A percentile compares a stretch with the other conserved stretches of the same genome.
These are phyloP conservation scores for Poeciliopsis infans DNA, from an alignment of 2,797 vertebrate species.

Conservation along the genomic window DNA sequence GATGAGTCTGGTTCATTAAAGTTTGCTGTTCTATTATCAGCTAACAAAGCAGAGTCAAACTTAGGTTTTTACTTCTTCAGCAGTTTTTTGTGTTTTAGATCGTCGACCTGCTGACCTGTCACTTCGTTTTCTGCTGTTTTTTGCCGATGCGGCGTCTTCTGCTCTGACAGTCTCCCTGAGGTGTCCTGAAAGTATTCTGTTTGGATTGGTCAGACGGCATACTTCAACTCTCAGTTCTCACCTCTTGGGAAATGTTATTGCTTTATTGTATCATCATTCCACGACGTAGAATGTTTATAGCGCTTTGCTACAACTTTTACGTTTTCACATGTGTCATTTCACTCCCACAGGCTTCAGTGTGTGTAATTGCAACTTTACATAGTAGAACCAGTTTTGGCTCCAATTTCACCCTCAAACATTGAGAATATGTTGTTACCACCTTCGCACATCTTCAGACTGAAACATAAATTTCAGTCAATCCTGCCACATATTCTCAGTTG, in stretches of 20 bases:
- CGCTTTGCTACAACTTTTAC: neutral
- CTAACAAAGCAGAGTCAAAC: neutral
- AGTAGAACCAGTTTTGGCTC: no score
- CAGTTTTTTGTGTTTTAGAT: neutral
- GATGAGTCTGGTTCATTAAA: neutral
- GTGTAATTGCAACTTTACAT: no score
- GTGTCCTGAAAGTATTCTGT: neutral
- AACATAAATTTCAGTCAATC: neutral
- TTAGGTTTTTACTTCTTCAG: neutral
- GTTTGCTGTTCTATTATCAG: neutral
- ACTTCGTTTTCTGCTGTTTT: neutral
- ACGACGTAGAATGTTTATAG: neutral
- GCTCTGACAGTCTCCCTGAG: neutral
- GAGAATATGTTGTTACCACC: neutral
- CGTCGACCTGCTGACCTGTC: neutral
- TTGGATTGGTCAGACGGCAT: neutral
- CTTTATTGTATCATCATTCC: neutral
- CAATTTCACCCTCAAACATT: neutral
- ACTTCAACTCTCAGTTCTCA: neutral
- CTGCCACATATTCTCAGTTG: neutral
- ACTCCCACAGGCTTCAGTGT: no score
- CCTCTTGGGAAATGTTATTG: neutral
- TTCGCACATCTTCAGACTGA: neutral
- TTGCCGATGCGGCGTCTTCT: neutral
- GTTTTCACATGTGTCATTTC: no score